These are phyloP conservation scores for Macroglossus sobrinus DNA, from an alignment of 2,113 vertebrate genomes.

Conservation along the genomic window DNA sequence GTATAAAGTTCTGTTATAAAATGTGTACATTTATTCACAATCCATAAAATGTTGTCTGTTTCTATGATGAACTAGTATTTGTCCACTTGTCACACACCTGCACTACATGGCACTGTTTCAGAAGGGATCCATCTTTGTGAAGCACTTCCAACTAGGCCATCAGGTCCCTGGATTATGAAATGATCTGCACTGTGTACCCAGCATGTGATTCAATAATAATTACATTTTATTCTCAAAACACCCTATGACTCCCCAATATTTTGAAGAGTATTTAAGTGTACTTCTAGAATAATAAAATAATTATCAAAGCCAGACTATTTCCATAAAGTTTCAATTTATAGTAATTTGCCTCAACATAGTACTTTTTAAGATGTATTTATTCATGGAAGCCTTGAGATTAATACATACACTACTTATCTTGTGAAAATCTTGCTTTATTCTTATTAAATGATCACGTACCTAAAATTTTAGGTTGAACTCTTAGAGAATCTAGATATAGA, in stretches of 20 bases:
- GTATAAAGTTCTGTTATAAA: neutral
- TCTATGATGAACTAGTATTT: neutral
- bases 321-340: neutral
- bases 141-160: neutral
- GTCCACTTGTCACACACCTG: neutral
- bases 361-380: neutral
- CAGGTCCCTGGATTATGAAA: neutral
- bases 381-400: neutral
- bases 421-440: neutral
- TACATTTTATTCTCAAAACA: neutral
- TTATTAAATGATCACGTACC: neutral
- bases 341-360: neutral
- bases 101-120: neutral
- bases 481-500: neutral
- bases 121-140: neutral
- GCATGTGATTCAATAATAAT: neutral
- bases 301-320: neutral
- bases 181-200: neutral
- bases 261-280: neutral
- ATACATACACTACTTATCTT: neutral
- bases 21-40: neutral
- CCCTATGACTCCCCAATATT: neutral
- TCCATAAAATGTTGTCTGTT: neutral
- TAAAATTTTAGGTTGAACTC: neutral
- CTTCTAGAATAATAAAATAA: neutral